Evolutionary conservation across 2,797 vertebrate genomes (phyloP).

Genomic region (Chiloscyllium punctatum): DNA sequence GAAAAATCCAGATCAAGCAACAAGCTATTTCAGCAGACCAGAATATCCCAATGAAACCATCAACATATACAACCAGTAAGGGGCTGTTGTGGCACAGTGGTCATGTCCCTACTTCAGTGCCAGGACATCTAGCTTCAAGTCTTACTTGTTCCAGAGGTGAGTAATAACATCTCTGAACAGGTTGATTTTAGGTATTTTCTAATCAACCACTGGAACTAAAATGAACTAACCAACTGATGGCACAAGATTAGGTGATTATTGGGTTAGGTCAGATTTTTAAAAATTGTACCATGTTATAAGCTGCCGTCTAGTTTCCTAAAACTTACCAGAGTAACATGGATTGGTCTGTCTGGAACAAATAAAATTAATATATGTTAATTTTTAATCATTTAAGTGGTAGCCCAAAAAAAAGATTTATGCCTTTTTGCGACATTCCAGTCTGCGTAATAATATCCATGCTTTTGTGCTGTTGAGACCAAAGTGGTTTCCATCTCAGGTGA

Average conservation of each 20-base stretch:
- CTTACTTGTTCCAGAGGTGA: no score
- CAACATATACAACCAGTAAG: not conserved
- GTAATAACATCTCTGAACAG: no score
- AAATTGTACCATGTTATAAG: not conserved
- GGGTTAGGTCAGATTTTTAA: not conserved
- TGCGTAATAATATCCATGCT: slow-evolving; percentile 28
- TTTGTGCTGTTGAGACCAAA: slow-evolving; percentile 4
- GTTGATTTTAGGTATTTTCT: no score
- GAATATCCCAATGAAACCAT: slow-evolving; percentile 15
- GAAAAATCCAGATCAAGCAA: not conserved
- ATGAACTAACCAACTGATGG: not conserved
- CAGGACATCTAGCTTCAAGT: no score
- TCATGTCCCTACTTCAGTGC: no score
- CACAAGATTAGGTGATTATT: not conserved
- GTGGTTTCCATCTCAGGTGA: slow-evolving; percentile 33
- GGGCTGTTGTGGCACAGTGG: no score
- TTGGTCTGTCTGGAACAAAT: not conserved
- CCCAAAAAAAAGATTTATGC: not conserved
- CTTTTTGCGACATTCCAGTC: slow-evolving; percentile 14
- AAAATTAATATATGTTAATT: not conserved
- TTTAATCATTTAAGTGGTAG: slow-evolving; percentile 2
- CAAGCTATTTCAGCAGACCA: not conserved
- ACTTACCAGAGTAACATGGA: not conserved
- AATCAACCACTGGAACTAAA: not conserved
- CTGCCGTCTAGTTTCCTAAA: not conserved